phyloP scores from a whole-genome alignment of 2,888 invertebrate species.

The Epirrhoe tristata region DNA sequence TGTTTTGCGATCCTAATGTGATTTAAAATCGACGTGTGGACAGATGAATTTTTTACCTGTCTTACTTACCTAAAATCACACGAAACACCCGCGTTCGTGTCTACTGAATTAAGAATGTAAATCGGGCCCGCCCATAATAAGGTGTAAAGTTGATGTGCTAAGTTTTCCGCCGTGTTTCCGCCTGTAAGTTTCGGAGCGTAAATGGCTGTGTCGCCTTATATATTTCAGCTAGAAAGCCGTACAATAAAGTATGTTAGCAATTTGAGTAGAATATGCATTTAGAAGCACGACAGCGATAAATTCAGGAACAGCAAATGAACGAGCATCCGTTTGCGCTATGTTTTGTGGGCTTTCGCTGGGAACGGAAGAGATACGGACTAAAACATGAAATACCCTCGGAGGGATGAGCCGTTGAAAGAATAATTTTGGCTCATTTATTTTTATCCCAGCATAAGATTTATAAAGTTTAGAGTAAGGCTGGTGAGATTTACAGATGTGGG shows the following conservation, averaged over 20 bases:
- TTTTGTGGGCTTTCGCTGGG: constrained; percentile 57
- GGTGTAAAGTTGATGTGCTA: constrained; percentile 39
- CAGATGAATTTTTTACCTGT: too few species aligned
- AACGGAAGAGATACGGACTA: constrained; percentile 52
- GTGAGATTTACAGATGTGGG: constrained; percentile 3
- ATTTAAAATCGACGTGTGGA: too few species aligned
- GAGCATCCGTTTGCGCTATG: constrained; percentile 60
- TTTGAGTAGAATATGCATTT: constrained; percentile 72
- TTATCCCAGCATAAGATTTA: constrained; percentile 13
- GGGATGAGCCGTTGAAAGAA: constrained; percentile 35
- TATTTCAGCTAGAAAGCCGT: constrained; percentile 58
- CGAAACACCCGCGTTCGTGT: constrained; percentile 7
- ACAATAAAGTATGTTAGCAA: constrained; percentile 66
- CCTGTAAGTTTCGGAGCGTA: constrained; percentile 34
- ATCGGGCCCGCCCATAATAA: constrained; percentile 31
- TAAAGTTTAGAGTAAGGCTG: constrained; percentile 2
- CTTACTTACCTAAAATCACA: constrained; percentile 3
- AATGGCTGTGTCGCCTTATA: constrained; percentile 60
- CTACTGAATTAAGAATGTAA: constrained; percentile 31
- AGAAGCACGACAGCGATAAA: constrained; percentile 67
- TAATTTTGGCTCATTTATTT: constrained; percentile 26
- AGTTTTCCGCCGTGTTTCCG: constrained; percentile 32
- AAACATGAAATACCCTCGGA: constrained; percentile 40
- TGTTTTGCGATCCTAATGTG: too few species aligned
- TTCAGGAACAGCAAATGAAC: constrained; percentile 61